Percentiles rank a stretch among this genome's conserved stretches.
phyloP scores from a whole-genome alignment of 2,888 invertebrate species.

The Spatulosminthurus flaviceps region DNA sequence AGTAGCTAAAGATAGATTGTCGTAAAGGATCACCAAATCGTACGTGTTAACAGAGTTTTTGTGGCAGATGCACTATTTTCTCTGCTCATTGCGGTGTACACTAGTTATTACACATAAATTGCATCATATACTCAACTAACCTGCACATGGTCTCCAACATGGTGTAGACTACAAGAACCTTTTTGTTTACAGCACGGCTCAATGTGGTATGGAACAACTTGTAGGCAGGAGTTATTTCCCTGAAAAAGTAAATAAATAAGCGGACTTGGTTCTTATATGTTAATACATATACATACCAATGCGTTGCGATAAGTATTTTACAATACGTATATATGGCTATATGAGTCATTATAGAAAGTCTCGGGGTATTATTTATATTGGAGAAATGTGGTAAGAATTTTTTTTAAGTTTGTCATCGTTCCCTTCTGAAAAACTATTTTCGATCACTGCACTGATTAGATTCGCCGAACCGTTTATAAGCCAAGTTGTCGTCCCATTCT shows the following conservation, averaged over 20 bases:
- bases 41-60: slow-evolving; percentile 4
- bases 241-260: slow-evolving; percentile 10
- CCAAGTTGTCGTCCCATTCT: slow-evolving; percentile 10
- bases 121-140: neutral
- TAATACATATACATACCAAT: no score
- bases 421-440: slow-evolving; percentile 34
- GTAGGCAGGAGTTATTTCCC: neutral
- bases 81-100: slow-evolving; percentile 3
- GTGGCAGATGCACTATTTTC: slow-evolving; percentile 26
- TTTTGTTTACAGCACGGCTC: slow-evolving; percentile 3
- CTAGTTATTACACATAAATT: neutral
- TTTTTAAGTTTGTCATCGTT: slow-evolving; percentile 29
- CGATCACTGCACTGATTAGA: slow-evolving; percentile 41
- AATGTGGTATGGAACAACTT: neutral
- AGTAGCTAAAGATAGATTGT: no score
- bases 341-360: no score
- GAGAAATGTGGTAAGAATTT: neutral
- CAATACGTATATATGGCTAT: no score
- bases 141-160: no score
- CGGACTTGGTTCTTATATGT: neutral
- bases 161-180: neutral
- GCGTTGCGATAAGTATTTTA: no score
- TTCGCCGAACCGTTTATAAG: slow-evolving; percentile 40
- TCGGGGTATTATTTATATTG: no score
- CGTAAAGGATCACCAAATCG: neutral